A percentile compares a stretch with the other conserved stretches of the same genome.
Conservation (phyloP, 2,797 vertebrate species). For the Spea hammondii region DNA sequence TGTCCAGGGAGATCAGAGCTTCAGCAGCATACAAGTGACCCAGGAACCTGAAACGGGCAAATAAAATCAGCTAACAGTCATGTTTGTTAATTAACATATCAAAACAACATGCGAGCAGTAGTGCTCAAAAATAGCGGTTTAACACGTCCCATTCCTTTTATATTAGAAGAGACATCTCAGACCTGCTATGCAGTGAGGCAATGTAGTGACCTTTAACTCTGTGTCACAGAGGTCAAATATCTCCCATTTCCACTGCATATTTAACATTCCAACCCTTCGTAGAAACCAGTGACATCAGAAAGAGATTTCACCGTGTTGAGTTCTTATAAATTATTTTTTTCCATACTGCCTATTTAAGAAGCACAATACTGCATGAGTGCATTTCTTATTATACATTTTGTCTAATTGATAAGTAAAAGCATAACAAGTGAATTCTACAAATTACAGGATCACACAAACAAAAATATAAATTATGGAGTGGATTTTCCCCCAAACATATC, state of each 20-base stretch:
- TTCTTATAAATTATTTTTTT: too few relatives aligned
- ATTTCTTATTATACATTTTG: too few relatives aligned
- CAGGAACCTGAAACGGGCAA: constrained; percentile 79
- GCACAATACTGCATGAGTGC: too few relatives aligned
- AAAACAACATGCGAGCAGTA: too few relatives aligned
- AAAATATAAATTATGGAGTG: too few relatives aligned
- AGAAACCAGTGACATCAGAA: constrained; percentile 6
- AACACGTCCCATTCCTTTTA: background rate
- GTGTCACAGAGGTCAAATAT: constrained; percentile 22
- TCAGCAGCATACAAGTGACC: constrained; percentile 97
- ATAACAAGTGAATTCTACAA: too few relatives aligned
- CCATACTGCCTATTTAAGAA: too few relatives aligned
- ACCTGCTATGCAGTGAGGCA: constrained; percentile 7
- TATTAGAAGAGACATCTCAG: background rate
- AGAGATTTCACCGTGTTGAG: background rate
- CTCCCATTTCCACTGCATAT: constrained; percentile 24
- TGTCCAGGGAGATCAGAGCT: constrained; percentile 96
- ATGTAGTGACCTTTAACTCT: constrained; percentile 29
- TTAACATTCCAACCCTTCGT: constrained; percentile 18
- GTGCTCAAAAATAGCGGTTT: background rate
- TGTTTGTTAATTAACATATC: too few relatives aligned
- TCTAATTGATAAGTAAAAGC: too few relatives aligned
- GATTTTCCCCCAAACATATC: too few relatives aligned
- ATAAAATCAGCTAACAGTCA: constrained; percentile 5
- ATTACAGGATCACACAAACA: too few relatives aligned